Evolutionary conservation across 2,888 invertebrate genomes (phyloP).

Genomic region (Stenolophus ochropezus): DNA sequence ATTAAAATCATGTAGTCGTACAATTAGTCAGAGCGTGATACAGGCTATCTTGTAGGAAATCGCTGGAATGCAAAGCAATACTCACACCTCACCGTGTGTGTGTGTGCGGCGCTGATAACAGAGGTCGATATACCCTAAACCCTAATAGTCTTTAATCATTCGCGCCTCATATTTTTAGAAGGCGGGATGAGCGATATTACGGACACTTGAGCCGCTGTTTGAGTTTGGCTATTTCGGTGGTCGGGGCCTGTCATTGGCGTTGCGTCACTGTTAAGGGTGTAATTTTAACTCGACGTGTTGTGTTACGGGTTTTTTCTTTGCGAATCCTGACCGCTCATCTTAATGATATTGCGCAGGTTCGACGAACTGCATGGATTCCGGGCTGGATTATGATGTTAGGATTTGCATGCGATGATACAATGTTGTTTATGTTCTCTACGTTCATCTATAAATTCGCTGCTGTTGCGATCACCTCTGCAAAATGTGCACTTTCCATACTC

Average conservation of each 20-base stretch:
- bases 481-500: too few relatives aligned
- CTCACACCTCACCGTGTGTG: conserved; percentile 12
- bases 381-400: conserved; percentile 16
- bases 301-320: conserved; percentile 23
- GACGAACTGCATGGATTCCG: not conserved
- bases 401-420: conserved; percentile 26
- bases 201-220: not conserved
- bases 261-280: conserved; percentile 48
- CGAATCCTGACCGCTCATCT: not conserved
- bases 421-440: not conserved
- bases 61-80: not conserved
- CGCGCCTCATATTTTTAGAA: conserved; percentile 48
- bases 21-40: not conserved
- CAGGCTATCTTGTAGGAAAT: not conserved
- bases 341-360: conserved; percentile 28
- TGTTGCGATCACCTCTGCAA: not conserved
- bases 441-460: not conserved
- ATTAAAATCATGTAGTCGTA: not conserved
- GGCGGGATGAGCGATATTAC: not conserved
- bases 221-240: conserved; percentile 18
- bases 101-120: conserved; percentile 45
- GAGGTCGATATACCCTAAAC: conserved; percentile 55
- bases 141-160: conserved; percentile 52
- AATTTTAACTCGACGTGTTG: conserved; percentile 44
- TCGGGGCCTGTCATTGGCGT: conserved; percentile 42